These are phyloP conservation scores for Thalpophila matura DNA, from an alignment of 2,888 invertebrate species.

Conservation along the genomic window DNA sequence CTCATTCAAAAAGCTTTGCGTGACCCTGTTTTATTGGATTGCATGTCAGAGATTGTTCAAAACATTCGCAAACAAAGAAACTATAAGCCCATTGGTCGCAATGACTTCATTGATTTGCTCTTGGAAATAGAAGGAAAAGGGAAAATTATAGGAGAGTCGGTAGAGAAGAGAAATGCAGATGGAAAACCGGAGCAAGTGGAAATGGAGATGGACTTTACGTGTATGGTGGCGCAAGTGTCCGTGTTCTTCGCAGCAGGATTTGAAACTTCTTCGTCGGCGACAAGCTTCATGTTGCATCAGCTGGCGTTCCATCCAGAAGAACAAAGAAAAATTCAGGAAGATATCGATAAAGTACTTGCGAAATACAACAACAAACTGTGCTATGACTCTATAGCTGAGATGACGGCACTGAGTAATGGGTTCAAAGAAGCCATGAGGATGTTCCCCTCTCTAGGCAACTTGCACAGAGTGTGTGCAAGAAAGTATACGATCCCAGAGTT, in stretches of 20 bases:
- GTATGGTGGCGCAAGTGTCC: constrained; percentile 76
- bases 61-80: constrained; percentile 72
- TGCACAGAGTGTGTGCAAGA: too few relatives aligned
- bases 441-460: too few relatives aligned
- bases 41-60: constrained; percentile 64
- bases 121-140: constrained; percentile 71
- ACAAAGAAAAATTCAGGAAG: constrained; percentile 75
- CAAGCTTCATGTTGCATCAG: constrained; percentile 78
- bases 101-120: constrained; percentile 74
- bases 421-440: too few relatives aligned
- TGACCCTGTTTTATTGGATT: constrained; percentile 54
- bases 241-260: too few relatives aligned
- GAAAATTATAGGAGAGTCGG: constrained; percentile 73
- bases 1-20: constrained; percentile 46
- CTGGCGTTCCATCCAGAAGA: constrained; percentile 79
- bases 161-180: constrained; percentile 70
- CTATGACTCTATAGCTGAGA: too few relatives aligned
- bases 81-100: constrained; percentile 71
- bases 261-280: constrained; percentile 82
- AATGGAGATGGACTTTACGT: constrained; percentile 69
- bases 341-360: constrained; percentile 75
- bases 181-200: constrained; percentile 70
- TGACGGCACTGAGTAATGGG: too few relatives aligned
- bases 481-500: too few relatives aligned
- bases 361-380: too few relatives aligned